Percentiles rank a stretch among this genome's conserved stretches.
These are phyloP conservation scores for Paracentrotus lividus DNA, from an alignment of 53 echinoderm and acorn worm species.

Conservation along the genomic window DNA sequence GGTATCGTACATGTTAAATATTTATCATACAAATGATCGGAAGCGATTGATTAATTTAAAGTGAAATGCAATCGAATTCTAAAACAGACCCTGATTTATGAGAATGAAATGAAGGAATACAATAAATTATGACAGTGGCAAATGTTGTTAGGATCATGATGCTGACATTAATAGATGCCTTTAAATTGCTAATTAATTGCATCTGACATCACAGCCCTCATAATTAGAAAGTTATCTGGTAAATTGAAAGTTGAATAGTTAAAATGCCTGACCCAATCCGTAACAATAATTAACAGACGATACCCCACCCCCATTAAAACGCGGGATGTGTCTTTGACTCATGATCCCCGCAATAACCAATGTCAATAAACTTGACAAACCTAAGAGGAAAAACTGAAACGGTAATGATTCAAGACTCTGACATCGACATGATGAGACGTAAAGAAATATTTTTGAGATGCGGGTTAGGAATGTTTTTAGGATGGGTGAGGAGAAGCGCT, in stretches of 20 bases:
- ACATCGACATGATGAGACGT: background rate
- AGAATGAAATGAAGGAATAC: background rate
- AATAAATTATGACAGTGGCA: background rate
- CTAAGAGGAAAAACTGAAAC: background rate
- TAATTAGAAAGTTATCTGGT: background rate
- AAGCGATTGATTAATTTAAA: no score
- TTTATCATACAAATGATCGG: no score
- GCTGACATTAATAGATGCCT: background rate
- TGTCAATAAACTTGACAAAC: conserved; percentile 23
- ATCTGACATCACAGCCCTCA: background rate
- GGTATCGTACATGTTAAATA: no score
- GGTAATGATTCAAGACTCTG: background rate
- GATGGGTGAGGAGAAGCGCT: background rate
- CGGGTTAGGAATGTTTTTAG: conserved; percentile 8
- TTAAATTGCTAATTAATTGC: background rate
- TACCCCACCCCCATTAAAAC: background rate
- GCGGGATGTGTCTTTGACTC: background rate
- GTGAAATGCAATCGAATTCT: no score
- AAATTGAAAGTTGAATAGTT: background rate
- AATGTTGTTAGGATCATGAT: background rate
- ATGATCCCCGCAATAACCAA: background rate
- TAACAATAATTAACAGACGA: background rate
- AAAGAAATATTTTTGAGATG: conserved; percentile 12
- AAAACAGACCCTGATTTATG: no score
- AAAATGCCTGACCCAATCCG: background rate